Conservation (phyloP, 2,888 invertebrate genomes). For the Theretra japonica region DNA sequence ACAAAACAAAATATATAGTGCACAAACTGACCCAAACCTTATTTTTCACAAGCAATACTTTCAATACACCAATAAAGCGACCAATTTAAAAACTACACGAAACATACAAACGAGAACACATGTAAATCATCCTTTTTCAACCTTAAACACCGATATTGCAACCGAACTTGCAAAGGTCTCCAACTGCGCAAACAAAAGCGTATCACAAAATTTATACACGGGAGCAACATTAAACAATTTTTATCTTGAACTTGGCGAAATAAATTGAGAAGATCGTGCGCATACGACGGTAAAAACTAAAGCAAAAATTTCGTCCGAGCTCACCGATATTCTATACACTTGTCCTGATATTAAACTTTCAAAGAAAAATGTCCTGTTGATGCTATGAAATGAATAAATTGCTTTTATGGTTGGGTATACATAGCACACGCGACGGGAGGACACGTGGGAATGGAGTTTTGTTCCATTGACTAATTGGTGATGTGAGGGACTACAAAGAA, state of each 20-base stretch:
- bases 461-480: not conserved
- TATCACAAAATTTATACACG: constrained; percentile 46
- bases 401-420: constrained; percentile 32
- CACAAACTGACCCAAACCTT: not conserved
- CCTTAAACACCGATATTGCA: constrained; percentile 9
- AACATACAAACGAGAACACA: not conserved
- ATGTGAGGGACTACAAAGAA: not conserved
- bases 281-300: constrained; percentile 52
- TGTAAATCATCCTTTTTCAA: constrained; percentile 16
- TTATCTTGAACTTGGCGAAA: constrained; percentile 52
- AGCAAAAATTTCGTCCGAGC: constrained; percentile 37
- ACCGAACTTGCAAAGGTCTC: constrained; percentile 16
- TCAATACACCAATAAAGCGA: not conserved
- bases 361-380: constrained; percentile 43
- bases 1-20: too few species aligned
- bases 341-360: constrained; percentile 48
- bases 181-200: constrained; percentile 23
- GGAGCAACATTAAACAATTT: constrained; percentile 54
- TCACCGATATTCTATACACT: constrained; percentile 44
- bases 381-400: constrained; percentile 46
- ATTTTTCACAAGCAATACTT: not conserved
- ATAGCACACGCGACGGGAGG: constrained; percentile 31
- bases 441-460: not conserved
- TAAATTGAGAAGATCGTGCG: constrained; percentile 47
- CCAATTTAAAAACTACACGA: not conserved